These are phyloP conservation scores for Meteorus sp. DNA, from an alignment of 1,140 invertebrate species.

Conservation along the genomic window DNA sequence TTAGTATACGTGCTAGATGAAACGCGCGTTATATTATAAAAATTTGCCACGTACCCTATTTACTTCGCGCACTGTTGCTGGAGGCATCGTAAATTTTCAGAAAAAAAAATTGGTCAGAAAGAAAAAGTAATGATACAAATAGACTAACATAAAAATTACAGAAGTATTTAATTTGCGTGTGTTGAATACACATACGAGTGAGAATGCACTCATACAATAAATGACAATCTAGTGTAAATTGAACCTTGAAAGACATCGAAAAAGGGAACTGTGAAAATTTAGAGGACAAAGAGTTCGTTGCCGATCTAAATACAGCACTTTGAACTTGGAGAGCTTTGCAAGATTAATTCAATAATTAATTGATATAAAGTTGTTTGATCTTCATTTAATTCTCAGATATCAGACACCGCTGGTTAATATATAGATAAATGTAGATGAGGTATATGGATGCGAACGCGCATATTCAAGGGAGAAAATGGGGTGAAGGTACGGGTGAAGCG, in stretches of 20 bases:
- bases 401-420: too few relatives aligned
- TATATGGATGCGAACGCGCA: neutral
- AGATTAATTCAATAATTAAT: neutral
- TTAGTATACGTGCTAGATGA: conserved; percentile 15
- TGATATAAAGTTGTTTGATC: conserved; percentile 1
- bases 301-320: too few relatives aligned
- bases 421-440: too few relatives aligned
- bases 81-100: neutral
- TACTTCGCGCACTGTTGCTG: too few relatives aligned
- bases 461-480: neutral
- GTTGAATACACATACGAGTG: too few relatives aligned
- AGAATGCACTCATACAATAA: too few relatives aligned
- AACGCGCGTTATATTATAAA: conserved; percentile 25
- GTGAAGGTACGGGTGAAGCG: conserved; percentile 16
- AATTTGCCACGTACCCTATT: conserved; percentile 19
- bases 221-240: too few relatives aligned
- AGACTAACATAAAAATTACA: too few relatives aligned
- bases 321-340: neutral
- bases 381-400: neutral
- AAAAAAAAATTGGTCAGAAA: conserved; percentile 12
- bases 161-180: too few relatives aligned
- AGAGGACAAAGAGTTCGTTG: too few relatives aligned
- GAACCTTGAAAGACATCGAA: too few relatives aligned
- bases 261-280: too few relatives aligned
- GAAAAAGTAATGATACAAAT: neutral